Conservation (phyloP, 2,888 invertebrate species). For the Nephrotoma appendiculata region DNA sequence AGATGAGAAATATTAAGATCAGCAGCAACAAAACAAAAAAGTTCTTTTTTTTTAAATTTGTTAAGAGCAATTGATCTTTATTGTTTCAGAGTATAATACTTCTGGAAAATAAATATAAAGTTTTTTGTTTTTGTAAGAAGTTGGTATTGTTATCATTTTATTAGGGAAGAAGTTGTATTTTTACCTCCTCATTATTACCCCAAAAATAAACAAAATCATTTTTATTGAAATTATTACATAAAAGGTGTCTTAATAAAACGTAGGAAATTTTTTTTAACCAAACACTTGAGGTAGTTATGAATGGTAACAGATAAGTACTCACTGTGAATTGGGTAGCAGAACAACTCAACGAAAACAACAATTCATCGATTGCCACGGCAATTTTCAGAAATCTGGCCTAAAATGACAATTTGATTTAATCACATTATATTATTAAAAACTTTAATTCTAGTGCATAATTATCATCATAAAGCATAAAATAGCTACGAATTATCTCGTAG, state of each 20-base stretch:
- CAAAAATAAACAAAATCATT: background rate
- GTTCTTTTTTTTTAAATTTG: background rate
- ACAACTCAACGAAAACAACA: no score
- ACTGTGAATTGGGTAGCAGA: no score
- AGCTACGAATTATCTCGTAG: no score
- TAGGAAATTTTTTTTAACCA: no score
- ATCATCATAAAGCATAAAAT: no score
- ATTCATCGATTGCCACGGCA: no score
- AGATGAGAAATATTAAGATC: background rate
- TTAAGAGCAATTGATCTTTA: background rate
- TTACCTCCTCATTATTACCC: background rate
- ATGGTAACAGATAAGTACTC: no score
- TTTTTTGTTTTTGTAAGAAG: background rate
- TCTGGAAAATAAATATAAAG: background rate
- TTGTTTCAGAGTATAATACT: background rate
- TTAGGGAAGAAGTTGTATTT: background rate
- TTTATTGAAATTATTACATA: background rate
- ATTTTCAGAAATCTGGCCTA: no score
- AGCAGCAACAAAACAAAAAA: background rate
- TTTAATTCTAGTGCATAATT: no score
- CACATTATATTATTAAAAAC: no score
- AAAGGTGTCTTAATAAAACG: background rate
- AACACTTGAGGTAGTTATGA: no score
- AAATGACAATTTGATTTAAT: no score
- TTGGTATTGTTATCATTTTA: background rate